Evolutionary conservation across 2,888 invertebrate species (phyloP).

Genomic region (Drosophila planitibia): DNA sequence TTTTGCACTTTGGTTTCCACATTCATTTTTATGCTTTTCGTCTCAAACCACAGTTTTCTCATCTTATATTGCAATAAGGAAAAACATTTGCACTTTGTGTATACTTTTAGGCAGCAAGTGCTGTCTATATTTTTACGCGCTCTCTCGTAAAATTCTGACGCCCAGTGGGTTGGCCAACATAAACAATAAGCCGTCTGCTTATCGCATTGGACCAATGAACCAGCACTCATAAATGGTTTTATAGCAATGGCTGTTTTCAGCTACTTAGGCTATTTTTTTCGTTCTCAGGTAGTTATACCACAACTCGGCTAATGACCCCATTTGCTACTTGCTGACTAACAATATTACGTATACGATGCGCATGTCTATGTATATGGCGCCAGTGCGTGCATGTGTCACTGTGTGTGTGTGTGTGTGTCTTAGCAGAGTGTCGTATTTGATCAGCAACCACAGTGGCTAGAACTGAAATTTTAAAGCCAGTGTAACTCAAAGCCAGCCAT

Average conservation of each 20-base stretch:
- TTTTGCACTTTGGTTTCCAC: constrained; percentile 23
- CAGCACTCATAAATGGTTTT: constrained; percentile 43
- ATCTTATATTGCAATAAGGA: constrained; percentile 31
- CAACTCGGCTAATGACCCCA: constrained; percentile 46
- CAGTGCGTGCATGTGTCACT: not conserved
- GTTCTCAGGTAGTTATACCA: constrained; percentile 43
- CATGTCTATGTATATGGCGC: constrained; percentile 5
- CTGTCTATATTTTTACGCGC: constrained; percentile 31
- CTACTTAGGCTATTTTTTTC: not conserved
- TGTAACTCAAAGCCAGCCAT: constrained; percentile 68
- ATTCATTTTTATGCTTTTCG: constrained; percentile 32
- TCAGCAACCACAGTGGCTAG: constrained; percentile 37
- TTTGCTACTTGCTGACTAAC: constrained; percentile 18
- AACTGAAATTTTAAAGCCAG: constrained; percentile 64
- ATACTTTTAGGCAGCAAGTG: constrained; percentile 33
- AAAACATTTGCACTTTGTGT: constrained; percentile 51
- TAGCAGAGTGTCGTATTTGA: constrained; percentile 65
- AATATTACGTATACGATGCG: constrained; percentile 54
- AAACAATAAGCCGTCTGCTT: constrained; percentile 58
- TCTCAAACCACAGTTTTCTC: constrained; percentile 21
- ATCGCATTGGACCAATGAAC: constrained; percentile 50
- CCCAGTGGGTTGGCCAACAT: constrained; percentile 27
- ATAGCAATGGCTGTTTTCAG: constrained; percentile 16
- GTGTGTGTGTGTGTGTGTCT: constrained; percentile 15
- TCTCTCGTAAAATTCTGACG: constrained; percentile 56